Conservation (phyloP, 2,797 vertebrate species). For the Acanthurus lineatus region DNA sequence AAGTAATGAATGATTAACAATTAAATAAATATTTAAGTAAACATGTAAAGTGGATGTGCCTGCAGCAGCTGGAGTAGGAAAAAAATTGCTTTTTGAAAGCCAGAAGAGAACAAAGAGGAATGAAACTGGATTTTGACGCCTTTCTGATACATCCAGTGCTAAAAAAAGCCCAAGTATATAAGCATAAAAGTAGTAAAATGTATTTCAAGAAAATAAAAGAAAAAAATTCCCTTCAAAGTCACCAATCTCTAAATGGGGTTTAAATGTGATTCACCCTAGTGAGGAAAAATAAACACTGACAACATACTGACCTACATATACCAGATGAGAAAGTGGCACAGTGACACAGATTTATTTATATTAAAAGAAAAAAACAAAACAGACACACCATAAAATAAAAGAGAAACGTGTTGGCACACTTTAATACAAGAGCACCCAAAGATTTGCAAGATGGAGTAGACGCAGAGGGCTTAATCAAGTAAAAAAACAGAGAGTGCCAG, state of each 20-base stretch:
- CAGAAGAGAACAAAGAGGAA: background rate
- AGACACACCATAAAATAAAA: background rate
- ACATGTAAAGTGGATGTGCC: background rate
- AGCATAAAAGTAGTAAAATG: background rate
- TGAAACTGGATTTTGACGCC: background rate
- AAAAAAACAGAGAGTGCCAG: background rate
- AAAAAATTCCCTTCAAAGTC: background rate
- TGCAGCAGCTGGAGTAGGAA: background rate
- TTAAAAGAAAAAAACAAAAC: background rate
- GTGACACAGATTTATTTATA: constrained; percentile 39
- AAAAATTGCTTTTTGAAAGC: background rate
- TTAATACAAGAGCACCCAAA: background rate
- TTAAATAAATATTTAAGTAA: background rate
- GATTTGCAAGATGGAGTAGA: background rate
- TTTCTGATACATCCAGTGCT: background rate
- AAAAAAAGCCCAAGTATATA: background rate
- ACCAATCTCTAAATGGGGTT: background rate
- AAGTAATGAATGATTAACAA: background rate
- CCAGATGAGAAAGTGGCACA: constrained; percentile 17
- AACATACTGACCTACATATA: constrained; percentile 58
- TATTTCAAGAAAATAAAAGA: background rate
- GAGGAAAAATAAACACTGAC: background rate
- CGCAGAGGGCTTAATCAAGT: background rate
- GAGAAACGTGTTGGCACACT: rapidly evolving
- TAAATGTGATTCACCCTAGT: background rate